A percentile compares a stretch with the other conserved stretches of the same genome.
Conservation (phyloP, 2,113 vertebrate species). For the Capricornis sumatraensis region DNA sequence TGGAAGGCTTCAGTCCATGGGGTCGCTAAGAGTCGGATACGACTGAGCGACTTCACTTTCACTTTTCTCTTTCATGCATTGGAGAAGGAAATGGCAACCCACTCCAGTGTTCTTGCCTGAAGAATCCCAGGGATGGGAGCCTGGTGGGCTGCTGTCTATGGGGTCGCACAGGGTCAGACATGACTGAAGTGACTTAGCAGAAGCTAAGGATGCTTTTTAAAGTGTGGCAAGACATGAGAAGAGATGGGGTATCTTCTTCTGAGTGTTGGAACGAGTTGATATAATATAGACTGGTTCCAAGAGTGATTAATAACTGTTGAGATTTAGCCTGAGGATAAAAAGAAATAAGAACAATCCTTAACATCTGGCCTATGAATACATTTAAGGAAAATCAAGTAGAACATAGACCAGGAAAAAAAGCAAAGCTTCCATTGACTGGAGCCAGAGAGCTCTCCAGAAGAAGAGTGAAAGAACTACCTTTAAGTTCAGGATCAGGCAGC, state of each 20-base stretch:
- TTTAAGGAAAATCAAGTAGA: background rate
- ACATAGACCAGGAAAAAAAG: background rate
- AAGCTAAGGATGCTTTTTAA: background rate
- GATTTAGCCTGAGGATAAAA: background rate
- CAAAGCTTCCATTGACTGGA: background rate
- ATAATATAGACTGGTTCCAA: background rate
- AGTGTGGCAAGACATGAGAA: background rate
- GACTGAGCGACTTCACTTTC: no score
- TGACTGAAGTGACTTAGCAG: no score
- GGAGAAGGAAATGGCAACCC: no score
- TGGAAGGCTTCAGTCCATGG: no score
- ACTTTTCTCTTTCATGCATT: no score
- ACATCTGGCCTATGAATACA: conserved; percentile 1
- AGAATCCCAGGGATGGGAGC: no score
- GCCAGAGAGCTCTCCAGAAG: background rate
- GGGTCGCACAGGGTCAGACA: no score
- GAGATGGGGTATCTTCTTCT: background rate
- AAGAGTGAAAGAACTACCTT: background rate
- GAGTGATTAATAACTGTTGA: background rate
- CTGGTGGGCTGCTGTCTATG: no score
- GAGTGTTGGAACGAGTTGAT: background rate
- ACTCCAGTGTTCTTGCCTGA: no score
- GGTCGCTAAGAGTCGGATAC: no score
- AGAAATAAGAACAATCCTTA: conserved; percentile 8
- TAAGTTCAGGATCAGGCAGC: background rate